These are phyloP conservation scores for Calliopsis andreniformis DNA, from an alignment of 1,140 invertebrate genomes.

Conservation along the genomic window DNA sequence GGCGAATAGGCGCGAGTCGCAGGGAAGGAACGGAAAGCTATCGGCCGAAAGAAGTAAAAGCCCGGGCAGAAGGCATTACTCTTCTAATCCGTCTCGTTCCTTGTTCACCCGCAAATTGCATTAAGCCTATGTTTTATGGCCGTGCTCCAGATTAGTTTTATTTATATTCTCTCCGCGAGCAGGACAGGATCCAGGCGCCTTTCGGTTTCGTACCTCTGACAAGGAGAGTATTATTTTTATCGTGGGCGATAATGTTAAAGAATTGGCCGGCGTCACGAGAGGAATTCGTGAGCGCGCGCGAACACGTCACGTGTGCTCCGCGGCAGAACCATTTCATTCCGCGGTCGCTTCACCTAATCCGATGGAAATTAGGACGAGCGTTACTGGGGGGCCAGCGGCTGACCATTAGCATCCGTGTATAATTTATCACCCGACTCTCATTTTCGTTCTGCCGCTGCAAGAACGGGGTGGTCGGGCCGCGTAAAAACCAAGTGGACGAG, in stretches of 20 bases:
- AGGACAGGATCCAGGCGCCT: slow-evolving; percentile 26
- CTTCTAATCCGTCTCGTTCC: slow-evolving; percentile 49
- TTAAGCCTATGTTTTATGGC: slow-evolving; percentile 45
- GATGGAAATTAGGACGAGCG: slow-evolving; percentile 11
- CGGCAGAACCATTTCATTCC: neutral
- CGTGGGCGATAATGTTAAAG: slow-evolving; percentile 43
- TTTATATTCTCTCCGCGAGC: slow-evolving; percentile 22
- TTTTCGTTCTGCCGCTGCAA: too few relatives aligned
- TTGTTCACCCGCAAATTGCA: slow-evolving; percentile 47
- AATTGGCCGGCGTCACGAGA: slow-evolving; percentile 35
- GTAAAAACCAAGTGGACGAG: too few relatives aligned
- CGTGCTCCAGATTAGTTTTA: slow-evolving; percentile 49
- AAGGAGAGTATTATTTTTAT: slow-evolving; percentile 40
- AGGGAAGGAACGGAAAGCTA: neutral
- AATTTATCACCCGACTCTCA: neutral
- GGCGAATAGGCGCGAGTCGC: neutral
- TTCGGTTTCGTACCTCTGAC: slow-evolving; percentile 9
- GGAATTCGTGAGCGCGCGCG: slow-evolving; percentile 11
- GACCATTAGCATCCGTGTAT: neutral
- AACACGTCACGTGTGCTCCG: slow-evolving; percentile 1
- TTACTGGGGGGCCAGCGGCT: neutral
- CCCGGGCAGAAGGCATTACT: slow-evolving; percentile 34
- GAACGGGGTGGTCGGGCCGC: neutral
- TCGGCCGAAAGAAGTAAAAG: neutral
- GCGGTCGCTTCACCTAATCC: neutral